Conservation (phyloP, 2,113 vertebrate genomes). For the Forbesichthys agassizii region DNA sequence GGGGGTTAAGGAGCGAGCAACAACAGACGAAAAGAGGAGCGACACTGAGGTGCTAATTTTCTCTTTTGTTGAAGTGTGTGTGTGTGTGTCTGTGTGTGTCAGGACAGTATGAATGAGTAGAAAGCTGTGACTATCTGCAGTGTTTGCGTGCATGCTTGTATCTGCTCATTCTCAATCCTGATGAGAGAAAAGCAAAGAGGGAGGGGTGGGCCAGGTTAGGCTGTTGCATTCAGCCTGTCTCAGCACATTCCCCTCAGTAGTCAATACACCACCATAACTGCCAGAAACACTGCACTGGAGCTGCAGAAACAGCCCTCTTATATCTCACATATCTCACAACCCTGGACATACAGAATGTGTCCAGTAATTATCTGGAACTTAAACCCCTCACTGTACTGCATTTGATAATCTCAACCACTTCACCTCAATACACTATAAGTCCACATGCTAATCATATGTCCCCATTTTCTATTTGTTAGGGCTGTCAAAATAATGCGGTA, state of each 20-base stretch:
- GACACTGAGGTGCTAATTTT: too few species aligned
- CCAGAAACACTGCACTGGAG: constrained; percentile 38
- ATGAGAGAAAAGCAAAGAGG: too few species aligned
- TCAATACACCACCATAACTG: constrained; percentile 56
- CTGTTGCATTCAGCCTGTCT: constrained; percentile 67
- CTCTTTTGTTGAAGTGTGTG: background rate
- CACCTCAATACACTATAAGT: too few species aligned
- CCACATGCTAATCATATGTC: too few species aligned
- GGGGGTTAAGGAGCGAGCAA: background rate
- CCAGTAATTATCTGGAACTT: too few species aligned
- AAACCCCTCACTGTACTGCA: too few species aligned
- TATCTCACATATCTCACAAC: too few species aligned
- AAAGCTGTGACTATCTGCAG: background rate
- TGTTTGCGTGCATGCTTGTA: constrained; percentile 4
- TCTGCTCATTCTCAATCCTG: too few species aligned
- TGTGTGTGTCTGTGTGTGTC: background rate
- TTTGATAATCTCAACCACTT: too few species aligned
- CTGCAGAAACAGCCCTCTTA: background rate
- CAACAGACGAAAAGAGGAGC: background rate
- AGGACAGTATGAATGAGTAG: background rate
- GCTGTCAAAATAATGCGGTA: too few species aligned
- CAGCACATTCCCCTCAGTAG: constrained; percentile 66
- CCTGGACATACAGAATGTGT: too few species aligned
- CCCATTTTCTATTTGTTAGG: too few species aligned
- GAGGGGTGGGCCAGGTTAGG: constrained; percentile 35